phyloP scores from a whole-genome alignment of 2,113 vertebrate species.

The Arvicanthis niloticus region DNA sequence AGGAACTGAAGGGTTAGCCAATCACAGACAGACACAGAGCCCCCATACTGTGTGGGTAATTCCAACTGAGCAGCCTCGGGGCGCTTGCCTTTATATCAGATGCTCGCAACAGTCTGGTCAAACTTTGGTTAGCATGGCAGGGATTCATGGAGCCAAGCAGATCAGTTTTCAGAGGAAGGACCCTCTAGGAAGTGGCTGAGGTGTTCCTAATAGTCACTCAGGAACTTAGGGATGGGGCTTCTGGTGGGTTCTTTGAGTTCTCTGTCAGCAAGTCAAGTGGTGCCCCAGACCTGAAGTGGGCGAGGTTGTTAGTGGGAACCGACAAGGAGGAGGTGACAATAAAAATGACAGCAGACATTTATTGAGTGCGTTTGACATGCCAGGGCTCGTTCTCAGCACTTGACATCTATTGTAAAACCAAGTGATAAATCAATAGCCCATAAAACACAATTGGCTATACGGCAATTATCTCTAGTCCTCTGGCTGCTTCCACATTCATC shows the following conservation, averaged over 20 bases:
- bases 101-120: not conserved
- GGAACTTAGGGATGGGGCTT: not conserved
- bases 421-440: conserved; percentile 67
- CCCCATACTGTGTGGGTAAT: not conserved
- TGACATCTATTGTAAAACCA: conserved; percentile 64
- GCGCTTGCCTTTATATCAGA: not conserved
- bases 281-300: not conserved
- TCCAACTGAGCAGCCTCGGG: not conserved
- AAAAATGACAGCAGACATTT: not conserved
- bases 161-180: not conserved
- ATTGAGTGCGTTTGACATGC: conserved; percentile 17
- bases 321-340: not conserved
- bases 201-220: not conserved
- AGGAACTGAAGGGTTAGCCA: not conserved
- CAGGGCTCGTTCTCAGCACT: conserved; percentile 19
- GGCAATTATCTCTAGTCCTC: conserved; percentile 11
- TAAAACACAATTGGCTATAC: conserved; percentile 51
- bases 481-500: not conserved
- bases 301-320: not conserved
- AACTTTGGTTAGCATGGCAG: not conserved
- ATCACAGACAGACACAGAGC: not conserved
- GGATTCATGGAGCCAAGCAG: not conserved
- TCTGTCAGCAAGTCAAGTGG: not conserved
- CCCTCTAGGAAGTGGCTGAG: not conserved
- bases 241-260: not conserved